Percentiles rank a stretch among this genome's conserved stretches.
phyloP scores from a whole-genome alignment of 2,888 invertebrate genomes.

The Drosophila gaucha region DNA sequence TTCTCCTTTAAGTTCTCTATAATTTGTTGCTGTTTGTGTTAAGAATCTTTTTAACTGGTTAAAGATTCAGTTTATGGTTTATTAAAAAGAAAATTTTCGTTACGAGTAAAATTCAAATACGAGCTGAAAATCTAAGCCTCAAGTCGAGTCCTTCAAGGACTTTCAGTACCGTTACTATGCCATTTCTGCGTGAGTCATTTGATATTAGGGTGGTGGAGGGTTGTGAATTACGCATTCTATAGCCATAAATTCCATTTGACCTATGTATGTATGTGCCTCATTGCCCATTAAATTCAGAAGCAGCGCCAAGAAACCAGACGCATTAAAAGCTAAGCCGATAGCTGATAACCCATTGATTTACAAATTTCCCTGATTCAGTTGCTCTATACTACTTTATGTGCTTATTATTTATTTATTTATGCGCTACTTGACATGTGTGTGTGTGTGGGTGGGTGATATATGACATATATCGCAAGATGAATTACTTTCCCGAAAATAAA shows the following conservation, averaged over 20 bases:
- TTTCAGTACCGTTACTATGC: conserved; percentile 17
- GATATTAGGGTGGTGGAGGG: background rate
- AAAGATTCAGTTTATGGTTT: too few relatives aligned
- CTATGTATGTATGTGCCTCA: conserved; percentile 3
- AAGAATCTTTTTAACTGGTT: too few relatives aligned
- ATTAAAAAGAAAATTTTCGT: too few relatives aligned
- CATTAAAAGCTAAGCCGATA: conserved; percentile 6
- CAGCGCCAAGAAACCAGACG: conserved; percentile 4
- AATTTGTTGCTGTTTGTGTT: background rate
- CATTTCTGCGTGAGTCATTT: conserved; percentile 49
- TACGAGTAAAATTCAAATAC: too few relatives aligned
- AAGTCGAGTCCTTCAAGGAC: background rate
- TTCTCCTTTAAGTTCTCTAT: background rate
- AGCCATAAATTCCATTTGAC: conserved; percentile 15
- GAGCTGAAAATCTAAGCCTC: too few relatives aligned
- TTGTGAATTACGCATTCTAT: conserved; percentile 1
- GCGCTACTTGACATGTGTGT: conserved; percentile 3
- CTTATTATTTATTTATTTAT: conserved; percentile 24
- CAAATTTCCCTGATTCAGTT: conserved; percentile 10
- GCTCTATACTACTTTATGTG: conserved; percentile 3
- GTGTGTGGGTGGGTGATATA: conserved; percentile 38
- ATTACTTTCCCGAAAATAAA: conserved; percentile 70
- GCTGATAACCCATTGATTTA: conserved; percentile 23
- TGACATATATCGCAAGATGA: conserved; percentile 62
- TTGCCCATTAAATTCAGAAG: conserved; percentile 2